Evolutionary conservation across 2,888 invertebrate genomes (phyloP), one percentile per base, ranked within the genome.

Genomic region (Cetonia aurata): DNA sequence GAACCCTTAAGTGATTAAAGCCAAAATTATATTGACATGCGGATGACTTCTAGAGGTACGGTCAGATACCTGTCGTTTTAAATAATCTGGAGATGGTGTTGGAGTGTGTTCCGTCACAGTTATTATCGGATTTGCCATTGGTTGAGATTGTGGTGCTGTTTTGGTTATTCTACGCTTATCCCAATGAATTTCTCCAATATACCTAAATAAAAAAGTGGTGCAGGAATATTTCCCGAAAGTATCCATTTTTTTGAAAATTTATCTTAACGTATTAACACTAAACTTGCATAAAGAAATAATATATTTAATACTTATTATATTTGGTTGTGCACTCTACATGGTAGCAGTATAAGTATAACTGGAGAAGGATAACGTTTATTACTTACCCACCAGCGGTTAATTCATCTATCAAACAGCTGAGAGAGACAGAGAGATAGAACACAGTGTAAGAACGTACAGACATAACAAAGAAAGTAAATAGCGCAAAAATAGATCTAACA

Each of bases 51-150:
- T 37, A 66, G 41, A 46, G 37, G 46, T 13, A 78, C 83, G n/a
- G n/a, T n/a, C n/a, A n/a, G n/a, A n/a, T 86, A 92, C 92, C 86
- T 92, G 95, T 86, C 93, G 87, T 80, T 92, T 91, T 75, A 94
- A 87, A 80, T 92, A 95, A 82, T 96, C 96, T 0, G 96, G 96
- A 0, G 96, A 96, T 0, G 96, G 95, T 3, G 94, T 92, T 0
- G 97, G 97, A 0, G 96, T 96, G 80, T 98, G 97, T 81, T 98
- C 96, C 0, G 98, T 98, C 8, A 98, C 96, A 0, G 97, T 98
- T 71, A 98, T 98, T 67, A 98, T 98, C 0, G 98, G 98, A 85
- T 96, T 96, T 67, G 94, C 91, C 72, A 93, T 92, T 75, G 92
- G 91, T 78, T 89, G 89, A 57, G 85, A 75, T 6, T 84, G 80